Evolutionary conservation across 2,888 invertebrate species (phyloP).

Genomic region (Ochropleura plecta): DNA sequence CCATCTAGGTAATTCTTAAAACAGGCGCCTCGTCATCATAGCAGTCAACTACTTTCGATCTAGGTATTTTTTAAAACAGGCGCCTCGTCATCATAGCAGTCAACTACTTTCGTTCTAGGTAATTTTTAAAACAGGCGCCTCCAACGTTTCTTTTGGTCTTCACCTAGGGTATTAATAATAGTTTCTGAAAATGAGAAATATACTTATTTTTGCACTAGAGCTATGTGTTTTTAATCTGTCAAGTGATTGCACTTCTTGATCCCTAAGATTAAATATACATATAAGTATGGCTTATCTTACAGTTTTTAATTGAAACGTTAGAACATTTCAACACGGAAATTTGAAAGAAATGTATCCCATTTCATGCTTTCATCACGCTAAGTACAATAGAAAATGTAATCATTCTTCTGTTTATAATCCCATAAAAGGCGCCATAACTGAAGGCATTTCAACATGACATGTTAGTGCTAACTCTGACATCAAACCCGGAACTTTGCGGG

Average conservation of each 20-base stretch:
- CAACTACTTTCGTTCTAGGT: no score
- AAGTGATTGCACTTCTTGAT: neutral
- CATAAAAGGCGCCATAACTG: constrained; percentile 43
- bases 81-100: no score
- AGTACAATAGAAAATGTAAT: neutral
- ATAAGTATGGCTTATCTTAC: neutral
- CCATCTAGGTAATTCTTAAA: no score
- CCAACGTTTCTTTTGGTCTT: neutral
- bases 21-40: no score
- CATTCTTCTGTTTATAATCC: constrained; percentile 22
- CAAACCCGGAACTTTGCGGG: constrained; percentile 40
- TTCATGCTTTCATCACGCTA: neutral
- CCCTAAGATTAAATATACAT: neutral
- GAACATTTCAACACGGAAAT: neutral
- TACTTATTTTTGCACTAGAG: neutral
- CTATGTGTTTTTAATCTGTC: neutral
- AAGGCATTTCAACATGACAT: constrained; percentile 11
- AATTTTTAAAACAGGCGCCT: no score
- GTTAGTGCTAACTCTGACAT: constrained; percentile 47
- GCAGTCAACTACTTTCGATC: no score
- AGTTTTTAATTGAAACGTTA: neutral
- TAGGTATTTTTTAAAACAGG: no score
- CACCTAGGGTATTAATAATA: neutral
- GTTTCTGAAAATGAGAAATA: neutral
- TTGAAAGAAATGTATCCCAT: neutral